These are phyloP conservation scores for Zoanthus solanderi DNA, from an alignment of 92 coral and sea anemone genomes.

Conservation along the genomic window DNA sequence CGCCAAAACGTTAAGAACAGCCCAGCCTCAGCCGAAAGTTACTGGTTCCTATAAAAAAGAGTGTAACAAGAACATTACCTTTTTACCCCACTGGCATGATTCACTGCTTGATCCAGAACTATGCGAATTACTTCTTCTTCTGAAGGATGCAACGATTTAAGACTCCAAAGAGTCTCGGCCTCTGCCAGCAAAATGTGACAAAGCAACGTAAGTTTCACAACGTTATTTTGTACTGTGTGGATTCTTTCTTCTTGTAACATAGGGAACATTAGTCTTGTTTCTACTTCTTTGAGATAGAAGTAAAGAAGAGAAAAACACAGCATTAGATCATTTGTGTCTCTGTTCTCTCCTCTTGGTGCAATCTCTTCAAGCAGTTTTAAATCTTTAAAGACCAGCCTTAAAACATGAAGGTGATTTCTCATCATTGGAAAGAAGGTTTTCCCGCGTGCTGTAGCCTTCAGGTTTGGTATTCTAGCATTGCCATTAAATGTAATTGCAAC, in stretches of 20 bases:
- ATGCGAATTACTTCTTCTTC: not conserved
- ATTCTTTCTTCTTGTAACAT: constrained; percentile 3
- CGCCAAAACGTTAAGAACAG: too few species aligned
- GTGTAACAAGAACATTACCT: not conserved
- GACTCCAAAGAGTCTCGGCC: not conserved
- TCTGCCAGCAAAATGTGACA: constrained; percentile 5
- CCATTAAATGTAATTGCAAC: constrained; percentile 6
- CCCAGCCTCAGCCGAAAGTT: too few species aligned
- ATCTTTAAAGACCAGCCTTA: constrained; percentile 20
- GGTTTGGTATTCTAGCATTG: not conserved
- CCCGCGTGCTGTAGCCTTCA: constrained; percentile 34
- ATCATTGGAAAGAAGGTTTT: constrained; percentile 3
- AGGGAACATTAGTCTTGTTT: constrained; percentile 14
- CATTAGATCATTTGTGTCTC: not conserved
- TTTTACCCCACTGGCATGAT: not conserved
- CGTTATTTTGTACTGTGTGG: not conserved
- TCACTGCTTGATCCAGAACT: constrained; percentile 9
- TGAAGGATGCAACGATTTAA: not conserved
- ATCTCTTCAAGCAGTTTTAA: not conserved
- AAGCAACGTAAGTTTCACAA: constrained; percentile 18
- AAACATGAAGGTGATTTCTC: constrained; percentile 30
- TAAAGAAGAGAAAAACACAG: constrained; percentile 23
- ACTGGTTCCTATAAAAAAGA: too few species aligned
- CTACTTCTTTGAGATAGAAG: constrained; percentile 16
- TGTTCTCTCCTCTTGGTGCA: not conserved